phyloP scores from a whole-genome alignment of 1,140 invertebrate species.

The Pentalonia nigronervosa region DNA sequence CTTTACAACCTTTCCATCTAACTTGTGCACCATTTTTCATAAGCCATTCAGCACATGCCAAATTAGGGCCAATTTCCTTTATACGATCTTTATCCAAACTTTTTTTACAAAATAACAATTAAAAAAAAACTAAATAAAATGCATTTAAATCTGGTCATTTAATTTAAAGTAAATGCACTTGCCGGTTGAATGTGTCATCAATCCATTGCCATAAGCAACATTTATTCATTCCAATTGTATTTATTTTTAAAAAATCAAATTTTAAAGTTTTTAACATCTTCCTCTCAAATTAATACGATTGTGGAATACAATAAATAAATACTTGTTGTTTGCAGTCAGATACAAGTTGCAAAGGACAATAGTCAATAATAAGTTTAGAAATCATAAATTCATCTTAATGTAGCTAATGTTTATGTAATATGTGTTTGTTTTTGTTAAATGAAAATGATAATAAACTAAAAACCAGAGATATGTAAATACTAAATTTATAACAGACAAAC shows the following conservation, averaged over 20 bases:
- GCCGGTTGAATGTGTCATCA: conserved; percentile 42
- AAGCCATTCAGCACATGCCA: conserved; percentile 91
- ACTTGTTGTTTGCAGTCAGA: too few species aligned
- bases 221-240: neutral
- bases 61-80: conserved; percentile 79
- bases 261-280: conserved; percentile 10
- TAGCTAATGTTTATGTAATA: neutral
- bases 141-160: neutral
- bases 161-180: conserved; percentile 6
- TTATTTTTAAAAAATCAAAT: neutral
- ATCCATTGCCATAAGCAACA: conserved; percentile 39
- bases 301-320: neutral
- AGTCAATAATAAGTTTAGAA: neutral
- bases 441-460: neutral
- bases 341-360: too few species aligned
- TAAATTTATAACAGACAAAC: neutral
- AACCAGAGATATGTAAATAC: neutral
- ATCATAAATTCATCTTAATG: neutral
- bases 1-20: conserved; percentile 69
- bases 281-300: neutral
- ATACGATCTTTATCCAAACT: conserved; percentile 68
- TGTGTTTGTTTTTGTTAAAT: neutral
- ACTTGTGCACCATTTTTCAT: conserved; percentile 80
- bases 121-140: neutral
- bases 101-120: conserved; percentile 8